These are phyloP conservation scores for Dugesia japonica DNA, from an alignment of 2,888 invertebrate genomes.

Conservation along the genomic window DNA sequence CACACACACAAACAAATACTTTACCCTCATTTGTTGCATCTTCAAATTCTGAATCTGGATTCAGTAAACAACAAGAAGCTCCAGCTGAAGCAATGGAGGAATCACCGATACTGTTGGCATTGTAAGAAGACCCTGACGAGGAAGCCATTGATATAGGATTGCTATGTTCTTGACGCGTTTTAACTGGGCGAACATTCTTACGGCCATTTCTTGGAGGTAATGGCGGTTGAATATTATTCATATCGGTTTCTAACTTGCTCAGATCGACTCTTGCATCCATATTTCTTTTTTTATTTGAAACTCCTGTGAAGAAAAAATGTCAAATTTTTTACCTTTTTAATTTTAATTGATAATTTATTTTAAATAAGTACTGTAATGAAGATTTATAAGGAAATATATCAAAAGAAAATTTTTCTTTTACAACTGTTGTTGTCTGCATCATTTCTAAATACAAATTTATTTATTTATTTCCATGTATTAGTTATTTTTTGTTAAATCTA, in stretches of 20 bases:
- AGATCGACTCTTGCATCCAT: not conserved
- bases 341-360: too few relatives aligned
- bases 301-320: not conserved
- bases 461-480: too few relatives aligned
- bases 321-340: too few relatives aligned
- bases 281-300: not conserved
- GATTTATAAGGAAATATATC: too few relatives aligned
- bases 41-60: not conserved
- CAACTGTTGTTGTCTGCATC: too few relatives aligned
- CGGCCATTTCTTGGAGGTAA: slow-evolving; percentile 2
- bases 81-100: not conserved
- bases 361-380: too few relatives aligned
- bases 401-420: too few relatives aligned
- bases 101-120: not conserved
- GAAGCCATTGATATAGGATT: slow-evolving; percentile 1
- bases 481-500: too few relatives aligned
- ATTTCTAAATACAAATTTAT: too few relatives aligned
- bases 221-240: slow-evolving; percentile 1
- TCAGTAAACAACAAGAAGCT: not conserved
- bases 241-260: not conserved
- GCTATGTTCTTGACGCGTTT: slow-evolving; percentile 2
- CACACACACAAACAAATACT: too few relatives aligned
- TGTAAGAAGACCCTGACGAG: not conserved
- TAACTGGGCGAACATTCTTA: slow-evolving; percentile 6
- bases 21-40: not conserved